Conservation (phyloP, 2,797 vertebrate species). For the Zenarchopterus dispar region DNA sequence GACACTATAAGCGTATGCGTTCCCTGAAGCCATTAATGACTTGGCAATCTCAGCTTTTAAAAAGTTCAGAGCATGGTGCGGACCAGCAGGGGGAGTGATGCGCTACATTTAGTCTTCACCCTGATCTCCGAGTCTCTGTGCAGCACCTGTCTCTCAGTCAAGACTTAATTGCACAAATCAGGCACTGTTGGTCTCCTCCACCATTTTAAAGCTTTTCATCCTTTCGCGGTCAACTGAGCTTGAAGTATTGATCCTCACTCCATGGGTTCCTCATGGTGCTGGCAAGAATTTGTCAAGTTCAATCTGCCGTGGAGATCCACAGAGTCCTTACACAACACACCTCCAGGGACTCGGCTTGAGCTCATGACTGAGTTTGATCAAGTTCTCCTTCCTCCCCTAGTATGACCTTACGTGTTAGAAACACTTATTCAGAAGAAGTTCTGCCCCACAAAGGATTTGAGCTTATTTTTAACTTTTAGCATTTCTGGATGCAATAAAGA, state of each 20-base stretch:
- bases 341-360: constrained; percentile 9
- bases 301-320: constrained; percentile 17
- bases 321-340: constrained; percentile 16
- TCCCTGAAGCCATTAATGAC: background rate
- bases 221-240: constrained; percentile 3
- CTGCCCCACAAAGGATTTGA: constrained; percentile 25
- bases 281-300: constrained; percentile 11
- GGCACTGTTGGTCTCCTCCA: background rate
- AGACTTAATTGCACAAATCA: constrained; percentile 3
- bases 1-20: background rate
- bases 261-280: background rate
- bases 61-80: no score
- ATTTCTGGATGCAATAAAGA: constrained; percentile 59
- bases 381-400: constrained; percentile 9
- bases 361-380: constrained; percentile 29
- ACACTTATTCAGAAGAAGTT: constrained; percentile 9
- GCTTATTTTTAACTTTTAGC: constrained; percentile 62
- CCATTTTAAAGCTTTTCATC: background rate
- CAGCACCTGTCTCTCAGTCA: constrained; percentile 11
- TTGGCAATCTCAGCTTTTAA: background rate
- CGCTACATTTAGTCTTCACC: constrained; percentile 3
- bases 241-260: constrained; percentile 16
- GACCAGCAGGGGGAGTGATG: constrained; percentile 67
- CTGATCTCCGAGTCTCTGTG: background rate
- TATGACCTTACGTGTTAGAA: constrained; percentile 41